Conservation (phyloP, 2,888 invertebrate species). For the Mimumesa dahlbomi region DNA sequence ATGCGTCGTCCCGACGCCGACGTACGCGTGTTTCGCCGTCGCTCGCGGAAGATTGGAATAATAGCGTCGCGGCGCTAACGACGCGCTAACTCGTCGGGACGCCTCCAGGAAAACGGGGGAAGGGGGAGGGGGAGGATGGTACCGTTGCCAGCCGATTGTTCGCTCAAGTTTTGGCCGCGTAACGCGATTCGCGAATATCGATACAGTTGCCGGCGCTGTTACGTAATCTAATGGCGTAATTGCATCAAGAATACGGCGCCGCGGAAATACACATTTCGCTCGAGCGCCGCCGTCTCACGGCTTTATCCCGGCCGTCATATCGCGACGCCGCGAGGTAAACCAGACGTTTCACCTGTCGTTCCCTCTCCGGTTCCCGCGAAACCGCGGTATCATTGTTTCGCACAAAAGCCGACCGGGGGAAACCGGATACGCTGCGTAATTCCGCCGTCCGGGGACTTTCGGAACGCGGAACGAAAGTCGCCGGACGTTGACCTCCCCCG, state of each 20-base stretch:
- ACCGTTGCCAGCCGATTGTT: constrained; percentile 3
- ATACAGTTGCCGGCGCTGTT: background rate
- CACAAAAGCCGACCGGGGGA: background rate
- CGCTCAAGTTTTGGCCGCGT: background rate
- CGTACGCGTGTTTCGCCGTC: too few relatives aligned
- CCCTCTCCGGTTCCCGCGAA: constrained; percentile 11
- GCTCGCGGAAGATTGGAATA: background rate
- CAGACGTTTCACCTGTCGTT: constrained; percentile 25
- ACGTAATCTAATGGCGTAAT: constrained; percentile 1
- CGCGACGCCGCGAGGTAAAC: background rate
- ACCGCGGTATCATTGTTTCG: background rate
- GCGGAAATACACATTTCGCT: constrained; percentile 6
- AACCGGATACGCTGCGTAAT: background rate
- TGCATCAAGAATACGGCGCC: background rate
- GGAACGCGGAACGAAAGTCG: too few relatives aligned
- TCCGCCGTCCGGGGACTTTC: too few relatives aligned
- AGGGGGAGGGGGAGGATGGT: too few relatives aligned
- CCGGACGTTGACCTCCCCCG: constrained; percentile 30
- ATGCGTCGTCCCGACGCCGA: too few relatives aligned
- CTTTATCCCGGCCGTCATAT: too few relatives aligned
- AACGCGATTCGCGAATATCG: constrained; percentile 6
- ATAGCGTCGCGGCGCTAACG: background rate
- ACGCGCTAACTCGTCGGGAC: background rate
- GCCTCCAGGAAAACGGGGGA: background rate
- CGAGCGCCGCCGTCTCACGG: too few relatives aligned